Evolutionary conservation across 1,140 invertebrate genomes (phyloP), one percentile per base, ranked within the genome.

Genomic region (Mactra quadrangularis): DNA sequence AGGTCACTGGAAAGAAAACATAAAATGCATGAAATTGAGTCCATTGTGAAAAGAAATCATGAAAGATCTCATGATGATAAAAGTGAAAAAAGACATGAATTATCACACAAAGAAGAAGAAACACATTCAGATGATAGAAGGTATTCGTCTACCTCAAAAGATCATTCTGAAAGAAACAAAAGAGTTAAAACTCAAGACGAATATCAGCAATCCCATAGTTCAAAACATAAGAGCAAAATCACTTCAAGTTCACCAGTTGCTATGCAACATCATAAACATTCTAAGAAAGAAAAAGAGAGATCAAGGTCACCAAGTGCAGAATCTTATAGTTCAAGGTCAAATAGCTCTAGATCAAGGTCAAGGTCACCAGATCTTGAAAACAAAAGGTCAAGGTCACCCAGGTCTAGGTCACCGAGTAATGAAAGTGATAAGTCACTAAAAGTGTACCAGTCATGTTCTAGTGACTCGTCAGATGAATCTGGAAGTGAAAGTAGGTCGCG

Each of bases 381-480:
- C 15, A 15, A 7, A 41, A 15, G 15, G 6, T 41, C 38, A 41
- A 64, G 60, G 29, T 64, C 60, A 41, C 6, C 6, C 6, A 45
- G 6, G n/a, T 38, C 38, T 50, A 45, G 64, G 41, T 50, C 45
- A 52, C 9, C 25, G 1, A 68, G 64, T 50, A 25, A 29, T 19
- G 62, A 66, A 66, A 68, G 64, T 68, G 41, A 50, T 41, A 13
- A 13, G 0, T 68, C 64, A 31, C 47, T 68, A 50, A 68, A 68
- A 50, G n/a, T 47, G 64, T 68, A 50, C 47, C 64, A 68, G 27
- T 68, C 64, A 29, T 38, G 45, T 27, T 27, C 64, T 22, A 41
- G 47, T 52, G 45, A 45, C 1, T 68, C 64, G 0, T 50, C 64
- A 2, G 6, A 1, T 9, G 62, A 41, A n/a, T 52, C 45, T 27